Evolutionary conservation across 2,888 invertebrate genomes (phyloP).

Genomic region (Epinotia bilunana): DNA sequence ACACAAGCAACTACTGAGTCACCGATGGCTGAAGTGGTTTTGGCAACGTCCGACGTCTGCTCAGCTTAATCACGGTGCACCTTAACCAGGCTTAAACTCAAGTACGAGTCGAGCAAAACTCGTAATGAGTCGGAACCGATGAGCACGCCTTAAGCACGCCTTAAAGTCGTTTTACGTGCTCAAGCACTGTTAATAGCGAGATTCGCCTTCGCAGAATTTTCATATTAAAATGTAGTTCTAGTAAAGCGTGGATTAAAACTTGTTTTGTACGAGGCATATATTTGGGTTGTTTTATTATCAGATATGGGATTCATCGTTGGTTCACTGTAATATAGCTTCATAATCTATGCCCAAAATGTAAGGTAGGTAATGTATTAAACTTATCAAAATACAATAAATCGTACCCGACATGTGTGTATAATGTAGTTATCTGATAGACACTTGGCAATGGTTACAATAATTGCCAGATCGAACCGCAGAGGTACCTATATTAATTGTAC

Average conservation of each 20-base stretch:
- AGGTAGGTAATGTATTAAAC: not conserved
- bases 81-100: slow-evolving; percentile 69
- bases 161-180: slow-evolving; percentile 67
- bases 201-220: slow-evolving; percentile 49
- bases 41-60: slow-evolving; percentile 74
- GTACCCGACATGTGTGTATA: too few species aligned
- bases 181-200: slow-evolving; percentile 63
- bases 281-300: not conserved
- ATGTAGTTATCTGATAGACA: too few species aligned
- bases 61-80: slow-evolving; percentile 77
- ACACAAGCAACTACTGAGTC: slow-evolving; percentile 39
- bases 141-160: slow-evolving; percentile 65
- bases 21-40: slow-evolving; percentile 73
- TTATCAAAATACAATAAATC: not conserved
- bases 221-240: slow-evolving; percentile 47
- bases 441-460: not conserved
- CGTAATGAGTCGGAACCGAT: slow-evolving; percentile 76
- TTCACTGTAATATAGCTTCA: not conserved
- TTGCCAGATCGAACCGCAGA: not conserved
- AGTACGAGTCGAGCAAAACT: slow-evolving; percentile 65
- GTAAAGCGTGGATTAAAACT: slow-evolving; percentile 36
- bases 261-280: slow-evolving; percentile 19
- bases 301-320: not conserved
- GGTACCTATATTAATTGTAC: too few species aligned
- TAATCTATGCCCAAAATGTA: not conserved